Conservation (phyloP, 2,797 vertebrate species). For the Peromyscus aztecus region DNA sequence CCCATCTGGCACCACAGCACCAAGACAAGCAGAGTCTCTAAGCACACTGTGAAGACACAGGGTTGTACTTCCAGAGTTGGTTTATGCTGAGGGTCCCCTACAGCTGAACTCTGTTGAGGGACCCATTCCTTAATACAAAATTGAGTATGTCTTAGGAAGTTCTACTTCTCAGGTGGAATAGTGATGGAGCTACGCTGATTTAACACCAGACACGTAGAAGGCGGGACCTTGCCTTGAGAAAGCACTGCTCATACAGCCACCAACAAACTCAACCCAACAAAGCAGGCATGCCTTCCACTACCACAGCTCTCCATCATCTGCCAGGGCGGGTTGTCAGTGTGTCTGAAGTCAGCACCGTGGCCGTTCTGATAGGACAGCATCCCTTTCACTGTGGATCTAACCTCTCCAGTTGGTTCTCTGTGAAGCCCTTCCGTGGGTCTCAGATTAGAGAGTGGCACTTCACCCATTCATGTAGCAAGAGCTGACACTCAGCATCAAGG, state of each 20-base stretch:
- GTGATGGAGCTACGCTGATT: too few relatives aligned
- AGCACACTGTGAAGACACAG: background rate
- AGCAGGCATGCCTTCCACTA: background rate
- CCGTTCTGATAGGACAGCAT: background rate
- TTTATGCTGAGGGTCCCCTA: background rate
- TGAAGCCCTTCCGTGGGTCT: background rate
- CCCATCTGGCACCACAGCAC: accelerated
- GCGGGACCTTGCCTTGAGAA: background rate
- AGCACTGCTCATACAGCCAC: background rate
- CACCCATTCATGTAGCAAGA: background rate
- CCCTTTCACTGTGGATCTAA: background rate
- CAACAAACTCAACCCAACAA: background rate
- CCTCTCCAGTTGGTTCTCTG: background rate
- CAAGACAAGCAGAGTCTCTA: background rate
- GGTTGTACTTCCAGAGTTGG: background rate
- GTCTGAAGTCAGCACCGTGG: background rate
- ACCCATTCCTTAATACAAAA: background rate
- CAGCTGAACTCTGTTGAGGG: background rate
- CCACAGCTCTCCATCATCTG: too few relatives aligned
- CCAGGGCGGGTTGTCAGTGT: background rate
- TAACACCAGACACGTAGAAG: background rate
- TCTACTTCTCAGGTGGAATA: background rate
- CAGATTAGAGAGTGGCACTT: background rate
- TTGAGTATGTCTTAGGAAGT: background rate
- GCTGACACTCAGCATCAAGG: background rate